A percentile compares a stretch with the other conserved stretches of the same genome.
These are phyloP conservation scores for Oncopeltus fasciatus DNA, from an alignment of 1,140 invertebrate species.

Conservation along the genomic window DNA sequence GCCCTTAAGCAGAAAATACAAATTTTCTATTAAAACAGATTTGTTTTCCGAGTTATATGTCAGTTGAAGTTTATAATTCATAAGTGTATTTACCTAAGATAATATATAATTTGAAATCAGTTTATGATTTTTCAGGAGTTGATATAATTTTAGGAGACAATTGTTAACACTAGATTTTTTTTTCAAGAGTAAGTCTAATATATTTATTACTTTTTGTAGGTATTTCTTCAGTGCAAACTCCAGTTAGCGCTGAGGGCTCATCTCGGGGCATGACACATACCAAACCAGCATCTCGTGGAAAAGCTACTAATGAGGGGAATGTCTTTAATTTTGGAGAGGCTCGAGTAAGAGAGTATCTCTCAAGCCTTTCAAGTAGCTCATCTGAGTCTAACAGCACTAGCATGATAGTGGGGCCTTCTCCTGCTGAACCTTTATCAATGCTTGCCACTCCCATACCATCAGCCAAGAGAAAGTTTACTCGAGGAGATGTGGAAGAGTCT, in stretches of 20 bases:
- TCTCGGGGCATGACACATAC: neutral
- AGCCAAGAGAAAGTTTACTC: neutral
- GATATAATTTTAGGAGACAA: too few species aligned
- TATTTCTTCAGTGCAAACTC: constrained; percentile 27
- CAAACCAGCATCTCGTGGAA: constrained; percentile 11
- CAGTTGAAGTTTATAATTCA: too few species aligned
- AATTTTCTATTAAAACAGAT: too few species aligned
- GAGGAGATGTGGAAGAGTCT: too few species aligned
- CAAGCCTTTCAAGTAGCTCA: constrained; percentile 34
- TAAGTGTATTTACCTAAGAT: too few species aligned
- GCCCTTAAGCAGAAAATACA: too few species aligned
- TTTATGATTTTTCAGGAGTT: too few species aligned
- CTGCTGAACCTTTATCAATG: neutral
- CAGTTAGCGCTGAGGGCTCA: constrained; percentile 19
- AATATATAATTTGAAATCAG: too few species aligned
- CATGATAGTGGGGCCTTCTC: neutral
- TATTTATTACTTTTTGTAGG: constrained; percentile 26
- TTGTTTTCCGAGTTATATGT: too few species aligned
- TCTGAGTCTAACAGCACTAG: constrained; percentile 26
- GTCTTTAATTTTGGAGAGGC: constrained; percentile 40
- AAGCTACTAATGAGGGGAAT: constrained; percentile 25
- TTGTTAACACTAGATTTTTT: neutral
- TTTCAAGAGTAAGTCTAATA: neutral
- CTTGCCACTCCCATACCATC: constrained; percentile 7
- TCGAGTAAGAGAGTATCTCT: constrained; percentile 37